phyloP scores from a whole-genome alignment of 2,113 vertebrate species.

The Upupa epops region DNA sequence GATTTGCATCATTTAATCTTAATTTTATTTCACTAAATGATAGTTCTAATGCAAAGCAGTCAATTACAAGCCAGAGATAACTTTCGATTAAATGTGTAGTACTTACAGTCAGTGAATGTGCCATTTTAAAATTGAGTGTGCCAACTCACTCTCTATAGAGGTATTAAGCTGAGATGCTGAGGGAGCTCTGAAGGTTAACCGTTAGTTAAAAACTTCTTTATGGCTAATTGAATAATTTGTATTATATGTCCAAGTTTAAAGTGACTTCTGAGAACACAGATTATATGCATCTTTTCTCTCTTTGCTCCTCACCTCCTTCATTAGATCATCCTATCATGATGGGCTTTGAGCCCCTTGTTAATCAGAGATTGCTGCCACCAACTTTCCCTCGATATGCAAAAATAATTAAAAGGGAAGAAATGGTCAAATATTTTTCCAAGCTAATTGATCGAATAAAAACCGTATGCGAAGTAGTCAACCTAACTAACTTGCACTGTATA shows the following conservation, averaged over 20 bases:
- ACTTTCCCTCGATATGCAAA: constrained; percentile 98
- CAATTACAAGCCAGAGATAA: neutral
- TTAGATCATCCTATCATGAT: constrained; percentile 99
- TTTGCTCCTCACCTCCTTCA: neutral
- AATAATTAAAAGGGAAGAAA: constrained; percentile 98
- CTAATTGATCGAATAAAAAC: constrained; percentile 96
- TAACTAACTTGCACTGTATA: constrained; percentile 95
- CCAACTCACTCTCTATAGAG: neutral
- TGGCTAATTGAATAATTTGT: neutral
- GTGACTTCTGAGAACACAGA: neutral
- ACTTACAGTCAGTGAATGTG: neutral
- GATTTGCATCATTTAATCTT: neutral
- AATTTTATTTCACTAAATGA: neutral
- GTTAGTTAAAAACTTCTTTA: neutral
- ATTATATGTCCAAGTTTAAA: neutral
- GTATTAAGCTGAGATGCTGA: neutral
- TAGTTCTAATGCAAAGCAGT: neutral
- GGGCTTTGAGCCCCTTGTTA: constrained; percentile 98
- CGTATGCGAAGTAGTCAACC: constrained; percentile 96
- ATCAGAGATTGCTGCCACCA: constrained; percentile 95
- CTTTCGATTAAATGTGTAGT: neutral
- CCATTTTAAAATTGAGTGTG: neutral
- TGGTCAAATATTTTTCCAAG: constrained; percentile 96
- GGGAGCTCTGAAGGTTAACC: neutral
- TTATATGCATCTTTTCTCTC: neutral